These are phyloP conservation scores for Ctenopoma multispine DNA, from an alignment of 2,797 vertebrate species.

Conservation along the genomic window DNA sequence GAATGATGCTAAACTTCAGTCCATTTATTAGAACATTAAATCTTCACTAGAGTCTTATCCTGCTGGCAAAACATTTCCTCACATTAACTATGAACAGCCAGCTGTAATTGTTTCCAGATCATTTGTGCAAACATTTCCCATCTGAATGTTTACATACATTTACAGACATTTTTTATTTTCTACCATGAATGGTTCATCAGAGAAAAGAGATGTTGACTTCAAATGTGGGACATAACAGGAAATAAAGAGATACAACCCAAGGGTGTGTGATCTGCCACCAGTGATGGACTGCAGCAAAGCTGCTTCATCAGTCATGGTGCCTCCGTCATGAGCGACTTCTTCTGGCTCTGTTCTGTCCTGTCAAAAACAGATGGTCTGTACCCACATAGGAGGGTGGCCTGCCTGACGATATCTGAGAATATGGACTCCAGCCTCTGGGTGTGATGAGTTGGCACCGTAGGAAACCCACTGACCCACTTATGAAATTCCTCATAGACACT, in stretches of 20 bases:
- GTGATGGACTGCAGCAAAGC: conserved; percentile 4
- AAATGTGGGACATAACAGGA: not conserved
- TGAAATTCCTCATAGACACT: conserved; percentile 27
- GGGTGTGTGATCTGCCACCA: conserved; percentile 5
- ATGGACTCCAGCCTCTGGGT: conserved; percentile 52
- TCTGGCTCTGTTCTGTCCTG: conserved; percentile 24
- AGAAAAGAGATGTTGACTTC: not conserved
- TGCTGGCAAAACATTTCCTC: too few relatives aligned
- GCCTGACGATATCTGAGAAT: conserved; percentile 21
- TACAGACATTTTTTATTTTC: not conserved
- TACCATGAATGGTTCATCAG: not conserved
- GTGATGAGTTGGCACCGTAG: conserved; percentile 43
- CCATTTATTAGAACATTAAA: too few relatives aligned
- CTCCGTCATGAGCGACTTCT: conserved; percentile 2
- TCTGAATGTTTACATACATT: not conserved
- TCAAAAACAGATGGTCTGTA: conserved; percentile 60
- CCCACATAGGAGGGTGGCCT: conserved; percentile 15
- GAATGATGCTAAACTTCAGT: too few relatives aligned
- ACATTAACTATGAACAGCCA: not conserved
- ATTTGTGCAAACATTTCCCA: not conserved
- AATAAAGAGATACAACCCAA: not conserved
- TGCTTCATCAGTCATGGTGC: conserved; percentile 11
- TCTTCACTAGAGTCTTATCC: too few relatives aligned
- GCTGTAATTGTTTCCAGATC: not conserved
- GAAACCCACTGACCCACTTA: conserved; percentile 65